These are phyloP conservation scores for Clitarchus hookeri DNA, from an alignment of 2,888 invertebrate species.

Conservation along the genomic window DNA sequence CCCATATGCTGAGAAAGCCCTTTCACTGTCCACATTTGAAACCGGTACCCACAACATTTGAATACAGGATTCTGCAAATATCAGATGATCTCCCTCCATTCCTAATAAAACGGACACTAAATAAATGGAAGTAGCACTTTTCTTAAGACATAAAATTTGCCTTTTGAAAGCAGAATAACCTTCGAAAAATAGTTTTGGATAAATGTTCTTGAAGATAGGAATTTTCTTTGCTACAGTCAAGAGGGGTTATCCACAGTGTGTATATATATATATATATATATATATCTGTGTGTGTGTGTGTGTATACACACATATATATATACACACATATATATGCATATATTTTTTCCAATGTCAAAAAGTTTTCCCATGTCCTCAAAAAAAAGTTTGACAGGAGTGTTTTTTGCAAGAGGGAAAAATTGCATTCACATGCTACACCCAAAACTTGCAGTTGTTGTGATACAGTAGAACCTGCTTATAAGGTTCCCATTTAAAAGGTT, in stretches of 20 bases:
- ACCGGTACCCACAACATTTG: neutral
- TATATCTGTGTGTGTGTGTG: too few relatives aligned
- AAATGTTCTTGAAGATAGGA: too few relatives aligned
- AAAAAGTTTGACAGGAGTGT: neutral
- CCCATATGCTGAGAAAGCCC: neutral
- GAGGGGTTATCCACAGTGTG: too few relatives aligned
- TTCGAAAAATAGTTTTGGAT: too few relatives aligned
- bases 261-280: too few relatives aligned
- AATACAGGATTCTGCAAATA: neutral
- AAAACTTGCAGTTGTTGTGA: neutral
- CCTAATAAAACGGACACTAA: neutral
- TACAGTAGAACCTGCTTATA: too few relatives aligned
- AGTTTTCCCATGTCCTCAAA: too few relatives aligned
- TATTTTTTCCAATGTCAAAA: too few relatives aligned
- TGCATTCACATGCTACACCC: neutral
- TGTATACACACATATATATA: too few relatives aligned
- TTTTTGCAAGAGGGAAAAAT: neutral
- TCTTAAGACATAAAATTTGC: neutral
- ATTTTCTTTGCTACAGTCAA: too few relatives aligned
- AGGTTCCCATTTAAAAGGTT: too few relatives aligned
- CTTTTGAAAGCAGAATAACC: neutral
- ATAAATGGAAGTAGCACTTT: neutral
- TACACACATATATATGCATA: too few relatives aligned
- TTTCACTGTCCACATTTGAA: conserved; percentile 2
- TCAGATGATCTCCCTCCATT: neutral